These are phyloP conservation scores for Circaetus gallicus DNA, from an alignment of 2,113 vertebrate genomes.

Conservation along the genomic window DNA sequence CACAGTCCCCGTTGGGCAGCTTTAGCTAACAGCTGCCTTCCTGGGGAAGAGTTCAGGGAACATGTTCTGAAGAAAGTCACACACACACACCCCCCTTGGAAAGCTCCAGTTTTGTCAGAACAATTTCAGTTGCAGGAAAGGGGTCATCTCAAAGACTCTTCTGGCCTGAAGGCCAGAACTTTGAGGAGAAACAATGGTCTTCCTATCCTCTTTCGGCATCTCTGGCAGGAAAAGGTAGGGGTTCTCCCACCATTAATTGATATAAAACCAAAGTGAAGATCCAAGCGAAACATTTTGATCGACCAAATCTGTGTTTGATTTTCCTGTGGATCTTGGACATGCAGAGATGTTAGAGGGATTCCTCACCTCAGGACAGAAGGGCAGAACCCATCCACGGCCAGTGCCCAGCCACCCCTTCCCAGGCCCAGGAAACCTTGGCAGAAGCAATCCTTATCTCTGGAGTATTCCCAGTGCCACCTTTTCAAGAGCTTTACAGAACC, in stretches of 20 bases:
- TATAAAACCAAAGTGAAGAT: not conserved
- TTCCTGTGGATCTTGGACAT: not conserved
- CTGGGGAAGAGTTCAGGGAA: not conserved
- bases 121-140: not conserved
- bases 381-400: not conserved
- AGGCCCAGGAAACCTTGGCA: not conserved
- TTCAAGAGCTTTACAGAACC: not conserved
- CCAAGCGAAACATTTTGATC: not conserved
- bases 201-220: not conserved
- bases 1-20: not conserved
- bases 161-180: not conserved
- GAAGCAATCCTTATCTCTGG: not conserved
- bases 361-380: not conserved
- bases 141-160: not conserved
- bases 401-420: not conserved
- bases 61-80: not conserved
- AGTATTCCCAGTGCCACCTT: not conserved
- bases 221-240: not conserved
- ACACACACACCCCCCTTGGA: not conserved
- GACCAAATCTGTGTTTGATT: not conserved
- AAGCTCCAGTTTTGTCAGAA: not conserved
- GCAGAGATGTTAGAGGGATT: not conserved
- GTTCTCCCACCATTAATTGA: not conserved
- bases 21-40: not conserved
- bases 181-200: not conserved